Evolutionary conservation across 2,797 vertebrate genomes (phyloP).

Genomic region (Prunella strophiata): DNA sequence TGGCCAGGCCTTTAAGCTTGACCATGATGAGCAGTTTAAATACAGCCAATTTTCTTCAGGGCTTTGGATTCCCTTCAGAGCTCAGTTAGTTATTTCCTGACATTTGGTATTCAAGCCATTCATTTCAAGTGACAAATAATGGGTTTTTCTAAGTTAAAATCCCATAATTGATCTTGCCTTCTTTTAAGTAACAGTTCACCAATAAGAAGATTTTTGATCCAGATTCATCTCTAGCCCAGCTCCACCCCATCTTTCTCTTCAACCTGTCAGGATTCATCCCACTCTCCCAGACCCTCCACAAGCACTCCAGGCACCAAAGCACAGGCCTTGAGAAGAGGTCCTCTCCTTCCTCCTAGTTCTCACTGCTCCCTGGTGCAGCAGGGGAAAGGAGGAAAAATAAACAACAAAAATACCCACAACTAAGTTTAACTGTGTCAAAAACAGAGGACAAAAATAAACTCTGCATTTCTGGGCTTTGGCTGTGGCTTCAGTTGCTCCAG

Average conservation of each 20-base stretch:
- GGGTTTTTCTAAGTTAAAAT: background rate
- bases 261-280: background rate
- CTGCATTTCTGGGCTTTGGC: background rate
- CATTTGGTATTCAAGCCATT: background rate
- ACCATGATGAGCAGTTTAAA: background rate
- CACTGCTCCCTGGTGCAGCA: background rate
- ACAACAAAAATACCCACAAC: background rate
- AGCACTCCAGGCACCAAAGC: background rate
- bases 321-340: background rate
- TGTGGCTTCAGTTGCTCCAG: background rate
- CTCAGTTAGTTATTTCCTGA: background rate
- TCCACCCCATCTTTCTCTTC: background rate
- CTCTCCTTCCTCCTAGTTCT: background rate
- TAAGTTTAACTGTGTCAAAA: background rate
- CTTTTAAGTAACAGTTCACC: background rate
- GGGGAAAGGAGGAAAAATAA: accelerated
- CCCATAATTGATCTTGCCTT: background rate
- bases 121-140: background rate
- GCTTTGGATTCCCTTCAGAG: background rate
- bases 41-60: background rate
- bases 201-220: background rate
- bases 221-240: background rate
- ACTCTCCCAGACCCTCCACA: background rate
- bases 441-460: background rate
- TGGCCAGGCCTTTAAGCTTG: background rate